Base-by-base conservation (phyloP, 2,797 vertebrate species). In the Chrosomus eos region DNA sequence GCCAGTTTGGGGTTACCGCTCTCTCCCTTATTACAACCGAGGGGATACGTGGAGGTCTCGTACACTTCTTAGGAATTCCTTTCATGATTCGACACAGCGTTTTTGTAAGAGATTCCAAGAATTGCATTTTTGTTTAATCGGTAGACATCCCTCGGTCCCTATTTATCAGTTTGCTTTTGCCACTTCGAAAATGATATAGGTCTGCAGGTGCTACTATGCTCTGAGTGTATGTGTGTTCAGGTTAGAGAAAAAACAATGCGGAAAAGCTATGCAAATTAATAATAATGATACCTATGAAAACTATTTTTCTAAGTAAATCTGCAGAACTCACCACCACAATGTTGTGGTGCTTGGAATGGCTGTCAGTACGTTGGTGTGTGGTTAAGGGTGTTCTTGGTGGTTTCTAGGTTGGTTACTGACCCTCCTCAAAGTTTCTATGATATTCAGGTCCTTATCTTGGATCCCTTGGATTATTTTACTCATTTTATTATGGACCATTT, bases 1-100 rank as follows among this genome's bases (percentile, higher is more conserved):
- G 88, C 87, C 66, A 89, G 89, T 87, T 92, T 90, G 88, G 88
- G 90, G 90, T 92, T 93, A 90, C 90, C 89, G 84, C 87, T 78
- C 80, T 60, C 77, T 77, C 58, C 55, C 77, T 84, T 80, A 84
- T 87, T 77, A 77, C 82, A 81, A 84, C 31, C 51, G 66, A 70
- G 72, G 77, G 82, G 77, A 76, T 81, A 84, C 48, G 72, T 74
- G 33, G 62, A 80, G 76, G 66, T 80, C 55, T 79, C 19, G 9
- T 79, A 48, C 31, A 62, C 75, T 48, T 79, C 67, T 79, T 62
- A 85, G 76, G 55, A 72, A 80, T 80, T 80, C 53, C 64, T 73
- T 82, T 77, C 62, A 77, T 83, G 60, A 84, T 70, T 51, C 48
- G 51, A 48, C 31, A 23, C 68, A 53, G 38, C 10, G 28, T 72